Evolutionary conservation across 2,888 invertebrate genomes (phyloP), one percentile per base, ranked within the genome.

Genomic region (Lasioglossum lativentre): DNA sequence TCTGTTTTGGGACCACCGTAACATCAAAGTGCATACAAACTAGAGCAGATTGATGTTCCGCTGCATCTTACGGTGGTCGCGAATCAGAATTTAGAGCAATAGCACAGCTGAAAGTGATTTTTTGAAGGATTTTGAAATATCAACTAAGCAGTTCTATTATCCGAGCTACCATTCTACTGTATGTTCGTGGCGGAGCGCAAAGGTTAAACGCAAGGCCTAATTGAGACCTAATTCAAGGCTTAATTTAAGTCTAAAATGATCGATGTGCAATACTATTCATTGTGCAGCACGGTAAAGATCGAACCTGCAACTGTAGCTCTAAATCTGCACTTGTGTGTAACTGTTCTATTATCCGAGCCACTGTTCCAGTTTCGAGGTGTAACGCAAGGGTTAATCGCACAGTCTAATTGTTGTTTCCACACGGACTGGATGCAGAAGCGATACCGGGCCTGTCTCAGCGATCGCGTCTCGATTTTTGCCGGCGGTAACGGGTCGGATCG

Each of bases 401-500:
- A 27, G 59, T 2, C 16, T 63, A 63, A 63, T 63, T 63, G 27
- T 30, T 16, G 59, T 27, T 27, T 63, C 59, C 59, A 27, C 59
- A 30, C 59, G 59, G 27, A 2, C 14, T 30, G 2, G 30, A 63
- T 52, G 52, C 52, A 30, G 27, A 27, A 30, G 27, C 27, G 16
- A 30, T 27, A 30, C 14, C 59, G 27, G 14, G 6, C 27, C 59
- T 30, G 59, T 16, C 27, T 63, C n/a, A 27, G 59, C 82, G 77
- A 66, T 66, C 86, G 85, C 82, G 87, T 82, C 70, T 75, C 72
- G 82, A 91, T 92, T 93, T 90, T 90, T 91, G 76, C 80, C 71
- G 83, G 88, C 86, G 86, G 88, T 93, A 94, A 93, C 93, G 93
- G 93, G 91, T 94, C 91, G 91, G 92, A 91, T 92, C 83, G 34